phyloP scores from a whole-genome alignment of 2,888 invertebrate genomes.

The Heliconius charithonia region DNA sequence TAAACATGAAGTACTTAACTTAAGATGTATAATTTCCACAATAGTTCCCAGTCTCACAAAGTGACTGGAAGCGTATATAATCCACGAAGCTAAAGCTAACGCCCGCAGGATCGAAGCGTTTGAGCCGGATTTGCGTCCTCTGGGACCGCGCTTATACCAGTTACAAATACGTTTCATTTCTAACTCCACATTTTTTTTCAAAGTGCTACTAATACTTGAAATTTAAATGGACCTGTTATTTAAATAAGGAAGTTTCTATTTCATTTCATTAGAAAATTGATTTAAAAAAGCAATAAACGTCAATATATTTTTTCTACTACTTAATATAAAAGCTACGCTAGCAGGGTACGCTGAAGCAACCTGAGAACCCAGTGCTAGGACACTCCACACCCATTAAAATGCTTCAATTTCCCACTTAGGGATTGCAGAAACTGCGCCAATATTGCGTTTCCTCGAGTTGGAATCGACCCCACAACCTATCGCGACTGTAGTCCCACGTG shows the following conservation, averaged over 20 bases:
- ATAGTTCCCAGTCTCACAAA: constrained; percentile 38
- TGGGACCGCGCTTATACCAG: constrained; percentile 40
- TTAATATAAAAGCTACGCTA: not conserved
- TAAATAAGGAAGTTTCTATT: not conserved
- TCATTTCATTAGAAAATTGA: no score
- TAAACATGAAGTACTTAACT: constrained; percentile 1
- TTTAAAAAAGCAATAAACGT: no score
- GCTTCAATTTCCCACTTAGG: no score
- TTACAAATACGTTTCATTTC: constrained; percentile 41
- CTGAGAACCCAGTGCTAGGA: no score
- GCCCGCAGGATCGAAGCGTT: constrained; percentile 37
- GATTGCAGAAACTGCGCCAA: no score
- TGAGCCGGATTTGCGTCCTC: constrained; percentile 46
- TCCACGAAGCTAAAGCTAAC: constrained; percentile 42
- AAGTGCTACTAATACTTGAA: not conserved
- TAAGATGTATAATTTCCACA: constrained; percentile 18
- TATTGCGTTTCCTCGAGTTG: no score
- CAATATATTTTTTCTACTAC: not conserved
- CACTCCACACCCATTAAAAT: no score
- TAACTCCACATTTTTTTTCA: constrained; percentile 5
- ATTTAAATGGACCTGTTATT: not conserved
- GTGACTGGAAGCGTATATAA: constrained; percentile 42
- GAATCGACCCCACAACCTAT: no score
- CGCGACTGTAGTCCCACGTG: no score
- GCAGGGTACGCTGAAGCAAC: no score